Evolutionary conservation across 2,888 invertebrate genomes (phyloP).

Genomic region (Caenorhabditis japonica): DNA sequence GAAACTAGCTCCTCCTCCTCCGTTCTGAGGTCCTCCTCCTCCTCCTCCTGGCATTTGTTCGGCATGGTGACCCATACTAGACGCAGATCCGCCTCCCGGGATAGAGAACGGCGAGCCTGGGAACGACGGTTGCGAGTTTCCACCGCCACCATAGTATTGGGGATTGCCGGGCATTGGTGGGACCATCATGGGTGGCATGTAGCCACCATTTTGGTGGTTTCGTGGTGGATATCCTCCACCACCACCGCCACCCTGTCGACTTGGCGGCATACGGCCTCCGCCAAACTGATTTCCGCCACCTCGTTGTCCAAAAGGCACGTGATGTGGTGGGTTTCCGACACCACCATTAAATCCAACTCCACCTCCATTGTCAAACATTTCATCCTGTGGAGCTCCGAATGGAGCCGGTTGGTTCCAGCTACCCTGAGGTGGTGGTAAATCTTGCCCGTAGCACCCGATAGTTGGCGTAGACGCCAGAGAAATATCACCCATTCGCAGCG

Average conservation of each 20-base stretch:
- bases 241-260: constrained; percentile 16
- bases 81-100: constrained; percentile 6
- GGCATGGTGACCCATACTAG: background rate
- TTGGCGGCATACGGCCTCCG: constrained; percentile 20
- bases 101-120: constrained; percentile 37
- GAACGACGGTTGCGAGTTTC: constrained; percentile 13
- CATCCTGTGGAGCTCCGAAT: constrained; percentile 33
- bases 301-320: constrained; percentile 20
- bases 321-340: constrained; percentile 7
- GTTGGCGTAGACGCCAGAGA: constrained; percentile 25
- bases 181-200: constrained; percentile 32
- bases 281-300: constrained; percentile 33
- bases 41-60: constrained; percentile 7
- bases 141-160: constrained; percentile 7
- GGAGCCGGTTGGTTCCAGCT: constrained; percentile 45
- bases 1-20: no score
- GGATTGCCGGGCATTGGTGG: constrained; percentile 11
- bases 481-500: constrained; percentile 44
- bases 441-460: constrained; percentile 11
- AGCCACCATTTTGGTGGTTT: constrained; percentile 14
- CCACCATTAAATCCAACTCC: background rate
- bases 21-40: constrained; percentile 16
- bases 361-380: constrained; percentile 16
- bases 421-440: constrained; percentile 4
- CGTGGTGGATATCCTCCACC: constrained; percentile 9